Percentiles rank a stretch among this genome's conserved stretches.
Evolutionary conservation across 2,888 invertebrate genomes (phyloP).

Genomic region (Athalia circularis): DNA sequence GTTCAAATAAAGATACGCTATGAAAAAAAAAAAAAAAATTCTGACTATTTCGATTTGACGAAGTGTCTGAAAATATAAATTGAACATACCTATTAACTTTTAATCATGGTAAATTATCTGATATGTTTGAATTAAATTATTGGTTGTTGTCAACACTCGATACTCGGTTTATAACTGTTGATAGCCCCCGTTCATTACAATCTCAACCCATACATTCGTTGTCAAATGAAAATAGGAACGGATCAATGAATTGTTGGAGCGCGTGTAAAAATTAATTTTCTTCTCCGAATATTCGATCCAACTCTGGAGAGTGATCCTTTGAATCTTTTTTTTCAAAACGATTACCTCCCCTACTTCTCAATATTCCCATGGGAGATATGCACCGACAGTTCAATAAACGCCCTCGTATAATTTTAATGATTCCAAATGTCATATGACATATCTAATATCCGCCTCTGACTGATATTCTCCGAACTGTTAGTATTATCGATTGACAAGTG

Average conservation of each 20-base stretch:
- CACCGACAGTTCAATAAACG: neutral
- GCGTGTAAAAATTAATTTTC: conserved; percentile 1
- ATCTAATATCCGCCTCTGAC: conserved; percentile 51
- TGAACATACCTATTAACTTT: neutral
- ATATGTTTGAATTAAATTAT: neutral
- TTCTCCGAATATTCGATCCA: neutral
- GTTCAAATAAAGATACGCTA: neutral
- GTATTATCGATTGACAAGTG: conserved; percentile 64
- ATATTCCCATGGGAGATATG: neutral
- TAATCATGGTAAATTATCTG: neutral
- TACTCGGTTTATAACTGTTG: neutral
- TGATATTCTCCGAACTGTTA: conserved; percentile 60
- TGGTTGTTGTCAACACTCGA: conserved; percentile 5
- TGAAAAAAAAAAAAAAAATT: too few relatives aligned
- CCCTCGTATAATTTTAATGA: conserved; percentile 23
- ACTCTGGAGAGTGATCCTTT: too few relatives aligned
- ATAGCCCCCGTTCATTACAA: neutral
- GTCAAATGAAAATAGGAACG: conserved; percentile 18
- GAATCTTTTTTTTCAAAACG: too few relatives aligned
- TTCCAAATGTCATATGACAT: conserved; percentile 60
- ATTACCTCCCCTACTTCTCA: too few relatives aligned
- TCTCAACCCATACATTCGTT: neutral
- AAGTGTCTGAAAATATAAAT: too few relatives aligned
- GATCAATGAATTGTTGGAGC: conserved; percentile 36
- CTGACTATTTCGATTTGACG: too few relatives aligned